A percentile compares a stretch with the other conserved stretches of the same genome.
phyloP scores from a whole-genome alignment of 37 sponge, comb jelly and placozoan genomes.

The Beroe ovata region DNA sequence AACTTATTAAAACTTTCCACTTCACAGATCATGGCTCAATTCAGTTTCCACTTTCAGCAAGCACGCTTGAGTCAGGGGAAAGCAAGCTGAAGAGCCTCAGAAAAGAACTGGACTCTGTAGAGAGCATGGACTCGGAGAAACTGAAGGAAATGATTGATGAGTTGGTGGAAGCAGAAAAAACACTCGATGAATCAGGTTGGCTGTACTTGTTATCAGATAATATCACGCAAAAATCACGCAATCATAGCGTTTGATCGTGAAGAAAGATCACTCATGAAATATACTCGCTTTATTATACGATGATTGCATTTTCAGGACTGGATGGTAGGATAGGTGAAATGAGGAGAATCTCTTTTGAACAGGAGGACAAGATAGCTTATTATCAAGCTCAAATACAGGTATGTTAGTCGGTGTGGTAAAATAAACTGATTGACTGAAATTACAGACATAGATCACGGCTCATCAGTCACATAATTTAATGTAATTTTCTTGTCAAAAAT shows the following conservation, averaged over 20 bases:
- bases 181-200: conserved; percentile 8
- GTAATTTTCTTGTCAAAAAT: too few relatives aligned
- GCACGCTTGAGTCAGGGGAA: conserved; percentile 13
- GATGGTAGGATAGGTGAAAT: conserved; percentile 43
- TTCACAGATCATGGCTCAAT: too few relatives aligned
- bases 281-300: neutral
- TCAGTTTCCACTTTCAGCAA: too few relatives aligned
- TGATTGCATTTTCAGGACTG: neutral
- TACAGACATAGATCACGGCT: too few relatives aligned
- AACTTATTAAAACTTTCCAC: too few relatives aligned
- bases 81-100: conserved; percentile 14
- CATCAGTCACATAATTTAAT: too few relatives aligned
- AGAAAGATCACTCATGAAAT: too few relatives aligned
- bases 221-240: neutral
- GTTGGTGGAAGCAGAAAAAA: neutral
- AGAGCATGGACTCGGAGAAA: neutral
- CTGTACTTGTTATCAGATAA: neutral
- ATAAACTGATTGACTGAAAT: too few relatives aligned
- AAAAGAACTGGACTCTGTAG: neutral
- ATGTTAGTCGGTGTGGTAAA: neutral
- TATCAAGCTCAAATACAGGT: conserved; percentile 16
- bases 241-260: too few relatives aligned
- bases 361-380: conserved; percentile 43
- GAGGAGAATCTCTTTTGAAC: neutral
- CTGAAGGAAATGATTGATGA: conserved; percentile 36